phyloP scores from a whole-genome alignment of 92 coral and sea anemone species.

The Blastomussa wellsi region DNA sequence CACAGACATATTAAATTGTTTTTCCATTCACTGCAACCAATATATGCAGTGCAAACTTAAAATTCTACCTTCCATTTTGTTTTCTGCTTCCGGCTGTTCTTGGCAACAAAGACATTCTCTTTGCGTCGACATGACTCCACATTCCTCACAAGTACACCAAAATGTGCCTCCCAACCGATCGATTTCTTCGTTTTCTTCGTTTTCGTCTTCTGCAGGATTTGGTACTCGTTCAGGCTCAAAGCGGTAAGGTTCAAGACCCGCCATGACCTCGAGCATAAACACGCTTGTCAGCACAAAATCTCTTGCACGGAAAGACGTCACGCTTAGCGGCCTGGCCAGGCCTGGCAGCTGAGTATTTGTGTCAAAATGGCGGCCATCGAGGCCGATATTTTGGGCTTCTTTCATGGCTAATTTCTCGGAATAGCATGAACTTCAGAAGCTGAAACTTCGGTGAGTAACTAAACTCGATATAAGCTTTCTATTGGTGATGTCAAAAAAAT shows the following conservation, averaged over 20 bases:
- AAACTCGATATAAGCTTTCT: background rate
- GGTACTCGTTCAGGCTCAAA: slow-evolving; percentile 14
- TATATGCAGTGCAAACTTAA: too few relatives aligned
- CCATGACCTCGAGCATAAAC: too few relatives aligned
- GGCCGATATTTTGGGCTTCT: slow-evolving; percentile 2
- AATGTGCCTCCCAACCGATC: background rate
- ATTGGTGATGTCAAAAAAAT: background rate
- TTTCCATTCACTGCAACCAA: too few relatives aligned
- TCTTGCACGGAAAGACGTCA: slow-evolving; percentile 4
- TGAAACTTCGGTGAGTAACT: background rate
- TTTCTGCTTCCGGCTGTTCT: background rate
- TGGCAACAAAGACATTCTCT: slow-evolving; percentile 16
- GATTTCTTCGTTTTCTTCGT: background rate
- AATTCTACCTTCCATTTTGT: slow-evolving; percentile 12
- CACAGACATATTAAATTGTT: too few relatives aligned
- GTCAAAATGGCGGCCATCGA: background rate
- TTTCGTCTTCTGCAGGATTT: background rate
- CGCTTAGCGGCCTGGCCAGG: too few relatives aligned
- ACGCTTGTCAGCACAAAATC: too few relatives aligned
- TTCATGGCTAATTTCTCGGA: background rate
- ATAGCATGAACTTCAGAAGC: slow-evolving; percentile 5
- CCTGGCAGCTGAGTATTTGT: background rate
- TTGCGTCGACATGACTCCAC: background rate
- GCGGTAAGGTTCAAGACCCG: background rate
- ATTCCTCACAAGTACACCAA: background rate